Base-by-base conservation (phyloP, 2,113 vertebrate genomes). In the Pholis gunnellus region DNA sequence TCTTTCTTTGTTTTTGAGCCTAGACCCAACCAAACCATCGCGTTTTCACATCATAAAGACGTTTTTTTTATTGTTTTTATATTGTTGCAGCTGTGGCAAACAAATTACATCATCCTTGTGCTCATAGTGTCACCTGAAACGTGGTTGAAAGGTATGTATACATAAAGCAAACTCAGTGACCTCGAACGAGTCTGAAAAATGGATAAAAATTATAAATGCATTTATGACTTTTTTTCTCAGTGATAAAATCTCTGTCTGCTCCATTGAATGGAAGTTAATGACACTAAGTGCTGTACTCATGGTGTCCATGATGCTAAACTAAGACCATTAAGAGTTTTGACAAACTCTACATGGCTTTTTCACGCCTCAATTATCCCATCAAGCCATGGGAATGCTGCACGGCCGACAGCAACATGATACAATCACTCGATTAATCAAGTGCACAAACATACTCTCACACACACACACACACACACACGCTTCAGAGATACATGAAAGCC, bases 361-460 rank as follows among this genome's bases (percentile, higher is more conserved):
- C 83, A 92, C 72, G 86, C 87, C 87, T 92, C 88, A 92, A 83
- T 92, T 93, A 92, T 86, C 81, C 81, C 85, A 89, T 93, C 87
- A 88, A 72, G 84, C 73, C 64, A 48, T 40, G 67, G 74, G 64
- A 87, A 88, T n/a, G 38, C 44, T 56, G 71, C 42, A 6, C 5
- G 2, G 77, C 75, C 57, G 71, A 89, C 87, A 78, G 88, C 77
- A 34, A 88, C 89, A 89, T 74, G 75, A 84, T 64, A 81, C 76
- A 52, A 81, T 65, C 76, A 59, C 60, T 78, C 22, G 18, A 78
- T 68, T 87, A 82, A 84, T 89, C 86, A 87, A 84, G 84, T 25
- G 27, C 80, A 86, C 64, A 89, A 83, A 86, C 34, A 87, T 7
- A 75, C 68, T 9, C 60, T 38, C 74, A 82, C 60, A 86, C 75